These are phyloP conservation scores for Asarcornis scutulata DNA, from an alignment of 2,113 vertebrate genomes.

Conservation along the genomic window DNA sequence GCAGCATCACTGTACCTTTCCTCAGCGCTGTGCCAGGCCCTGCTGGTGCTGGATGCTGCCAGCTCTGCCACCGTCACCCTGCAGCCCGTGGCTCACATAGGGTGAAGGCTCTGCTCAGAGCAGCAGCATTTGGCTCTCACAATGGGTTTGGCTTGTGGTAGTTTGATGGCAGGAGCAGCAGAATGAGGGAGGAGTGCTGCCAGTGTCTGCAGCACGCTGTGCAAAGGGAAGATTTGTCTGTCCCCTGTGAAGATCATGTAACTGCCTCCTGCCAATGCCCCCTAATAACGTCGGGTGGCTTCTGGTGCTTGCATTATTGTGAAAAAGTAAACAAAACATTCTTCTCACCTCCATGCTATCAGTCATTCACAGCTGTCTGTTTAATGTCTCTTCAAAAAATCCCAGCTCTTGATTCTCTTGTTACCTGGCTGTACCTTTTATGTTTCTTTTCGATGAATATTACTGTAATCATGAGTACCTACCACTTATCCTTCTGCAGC, in stretches of 20 bases:
- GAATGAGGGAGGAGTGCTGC: accelerated
- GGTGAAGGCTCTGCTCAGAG: neutral
- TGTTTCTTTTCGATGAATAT: neutral
- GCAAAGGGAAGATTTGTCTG: neutral
- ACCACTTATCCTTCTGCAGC: neutral
- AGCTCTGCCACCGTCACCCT: accelerated
- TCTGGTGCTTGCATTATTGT: neutral
- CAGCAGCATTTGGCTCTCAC: neutral
- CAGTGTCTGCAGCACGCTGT: neutral
- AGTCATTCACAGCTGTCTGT: neutral
- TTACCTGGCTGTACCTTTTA: neutral
- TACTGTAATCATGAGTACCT: neutral
- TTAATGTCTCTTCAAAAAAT: neutral
- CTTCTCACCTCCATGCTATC: neutral
- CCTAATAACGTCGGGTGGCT: neutral
- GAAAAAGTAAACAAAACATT: neutral
- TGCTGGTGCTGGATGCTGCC: neutral
- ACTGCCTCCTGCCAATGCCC: neutral
- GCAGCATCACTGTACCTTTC: neutral
- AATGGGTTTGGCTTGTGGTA: accelerated
- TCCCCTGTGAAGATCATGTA: accelerated
- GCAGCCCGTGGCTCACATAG: neutral
- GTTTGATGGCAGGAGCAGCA: neutral
- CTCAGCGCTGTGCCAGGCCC: accelerated
- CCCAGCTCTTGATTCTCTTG: neutral